A percentile compares a stretch with the other conserved stretches of the same genome.
Evolutionary conservation across 2,888 invertebrate species (phyloP).

Genomic region (Apamea sordens): DNA sequence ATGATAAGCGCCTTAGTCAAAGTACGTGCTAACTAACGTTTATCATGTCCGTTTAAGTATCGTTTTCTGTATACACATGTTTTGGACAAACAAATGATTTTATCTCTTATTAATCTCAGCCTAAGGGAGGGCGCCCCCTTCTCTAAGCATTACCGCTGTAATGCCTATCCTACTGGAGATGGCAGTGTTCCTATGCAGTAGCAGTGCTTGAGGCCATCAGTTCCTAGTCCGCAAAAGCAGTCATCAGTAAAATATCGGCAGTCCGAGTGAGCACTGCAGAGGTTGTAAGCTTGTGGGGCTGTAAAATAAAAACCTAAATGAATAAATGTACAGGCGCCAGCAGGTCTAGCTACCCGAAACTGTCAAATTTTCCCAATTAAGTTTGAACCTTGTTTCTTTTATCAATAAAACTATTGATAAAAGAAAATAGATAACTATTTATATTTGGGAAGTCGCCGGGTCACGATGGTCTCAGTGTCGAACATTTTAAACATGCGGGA

Average conservation of each 20-base stretch:
- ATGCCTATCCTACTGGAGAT: background rate
- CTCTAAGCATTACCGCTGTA: background rate
- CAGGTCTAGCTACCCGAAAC: too few relatives aligned
- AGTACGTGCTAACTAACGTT: background rate
- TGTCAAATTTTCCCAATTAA: too few relatives aligned
- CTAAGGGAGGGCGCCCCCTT: background rate
- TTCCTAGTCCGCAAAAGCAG: conserved; percentile 37
- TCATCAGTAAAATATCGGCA: conserved; percentile 23
- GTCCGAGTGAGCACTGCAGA: conserved; percentile 27
- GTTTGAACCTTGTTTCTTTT: too few relatives aligned
- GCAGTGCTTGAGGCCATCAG: conserved; percentile 36
- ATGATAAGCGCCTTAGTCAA: background rate
- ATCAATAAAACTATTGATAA: too few relatives aligned
- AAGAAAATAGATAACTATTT: too few relatives aligned
- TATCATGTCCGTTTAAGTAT: background rate
- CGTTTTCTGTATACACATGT: background rate
- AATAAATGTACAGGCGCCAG: too few relatives aligned
- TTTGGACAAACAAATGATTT: background rate
- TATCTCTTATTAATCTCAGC: background rate
- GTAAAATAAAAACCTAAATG: background rate
- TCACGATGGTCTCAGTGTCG: too few relatives aligned
- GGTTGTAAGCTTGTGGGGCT: conserved; percentile 34
- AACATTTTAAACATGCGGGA: too few relatives aligned
- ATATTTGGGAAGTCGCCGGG: too few relatives aligned
- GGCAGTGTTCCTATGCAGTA: conserved; percentile 27